phyloP scores from a whole-genome alignment of 2,113 vertebrate genomes.

The Thermophis baileyi region DNA sequence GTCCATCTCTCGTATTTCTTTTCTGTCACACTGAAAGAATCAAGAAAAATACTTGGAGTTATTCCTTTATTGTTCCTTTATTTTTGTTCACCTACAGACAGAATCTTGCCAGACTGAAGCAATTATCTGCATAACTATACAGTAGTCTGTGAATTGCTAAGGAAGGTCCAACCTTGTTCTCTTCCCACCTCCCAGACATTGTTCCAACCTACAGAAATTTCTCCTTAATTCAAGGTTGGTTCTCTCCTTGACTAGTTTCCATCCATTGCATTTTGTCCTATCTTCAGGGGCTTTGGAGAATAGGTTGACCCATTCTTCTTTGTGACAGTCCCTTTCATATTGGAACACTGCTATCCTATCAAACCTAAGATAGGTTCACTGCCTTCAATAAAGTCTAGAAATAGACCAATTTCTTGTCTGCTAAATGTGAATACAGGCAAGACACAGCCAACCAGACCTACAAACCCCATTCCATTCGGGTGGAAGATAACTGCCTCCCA shows the following conservation, averaged over 20 bases:
- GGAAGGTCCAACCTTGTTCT: too few species aligned
- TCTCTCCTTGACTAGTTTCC: neutral
- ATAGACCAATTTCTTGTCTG: neutral
- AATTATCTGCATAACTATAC: too few species aligned
- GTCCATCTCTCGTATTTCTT: neutral
- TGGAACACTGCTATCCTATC: neutral
- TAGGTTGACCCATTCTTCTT: neutral
- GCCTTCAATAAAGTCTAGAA: neutral
- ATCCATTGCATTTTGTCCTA: neutral
- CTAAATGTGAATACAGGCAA: neutral
- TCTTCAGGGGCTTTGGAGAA: neutral
- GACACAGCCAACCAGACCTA: slow-evolving; percentile 9
- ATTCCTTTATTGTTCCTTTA: too few species aligned
- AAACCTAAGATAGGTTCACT: neutral
- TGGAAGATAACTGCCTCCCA: slow-evolving; percentile 47
- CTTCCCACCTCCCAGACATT: too few species aligned
- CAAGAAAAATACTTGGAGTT: too few species aligned
- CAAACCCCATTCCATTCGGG: slow-evolving; percentile 22
- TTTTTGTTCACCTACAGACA: too few species aligned
- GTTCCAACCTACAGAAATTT: too few species aligned
- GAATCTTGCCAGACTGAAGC: too few species aligned
- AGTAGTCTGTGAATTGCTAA: too few species aligned
- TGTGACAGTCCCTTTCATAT: neutral
- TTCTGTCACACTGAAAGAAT: too few species aligned
- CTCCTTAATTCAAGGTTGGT: neutral